Evolutionary conservation across 2,113 vertebrate genomes (phyloP), one percentile per base, ranked within the genome.

Genomic region (Tragelaphus imberbis): DNA sequence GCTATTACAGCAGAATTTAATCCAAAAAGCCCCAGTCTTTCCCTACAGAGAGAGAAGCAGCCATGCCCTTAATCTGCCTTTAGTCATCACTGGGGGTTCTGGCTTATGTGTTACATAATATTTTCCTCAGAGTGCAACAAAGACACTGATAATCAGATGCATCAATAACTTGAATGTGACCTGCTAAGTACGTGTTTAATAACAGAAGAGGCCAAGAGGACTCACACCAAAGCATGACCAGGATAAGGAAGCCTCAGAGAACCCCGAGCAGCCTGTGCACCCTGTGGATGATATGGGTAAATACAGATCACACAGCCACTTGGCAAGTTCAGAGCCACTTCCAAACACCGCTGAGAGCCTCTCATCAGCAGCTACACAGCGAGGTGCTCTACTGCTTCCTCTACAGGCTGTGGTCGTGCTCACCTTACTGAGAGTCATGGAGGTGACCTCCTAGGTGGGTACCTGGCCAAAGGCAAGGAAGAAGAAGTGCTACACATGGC

Each of bases 381-480:
- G 16, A 91, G 33, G 47, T 7, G 40, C 40, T 19, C 68, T 59
- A 16, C 9, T 40, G 63, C 82, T 33, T 68, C 44, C 51, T 79
- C 36, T 58, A 40, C 40, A 17, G 59, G 68, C 47, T n/a, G 56
- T 53, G 17, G 65, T 51, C 5, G 0, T 36, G 23, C 27, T 84
- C 68, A 58, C 40, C 5, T 28, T 59, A 25, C 2, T 25, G 55
- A 68, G 92, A 90, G 87, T 61, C 87, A 63, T 1, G 19, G 36
- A 90, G 90, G 85, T 49, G 53, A 33, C 9, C 12, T 75, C 28
- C 23, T 15, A 49, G 65, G 30, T 33, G 51, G 44, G 51, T 93
- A 89, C 79, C 56, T 93, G 95, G 94, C 53, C 71, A 59, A 95
- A 94, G n/a, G 53, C 53, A 92, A 56, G 90, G 90, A 93, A 68